A percentile compares a stretch with the other conserved stretches of the same genome.
Evolutionary conservation across 2,113 vertebrate genomes (phyloP).

Genomic region (Caranx melampygus): DNA sequence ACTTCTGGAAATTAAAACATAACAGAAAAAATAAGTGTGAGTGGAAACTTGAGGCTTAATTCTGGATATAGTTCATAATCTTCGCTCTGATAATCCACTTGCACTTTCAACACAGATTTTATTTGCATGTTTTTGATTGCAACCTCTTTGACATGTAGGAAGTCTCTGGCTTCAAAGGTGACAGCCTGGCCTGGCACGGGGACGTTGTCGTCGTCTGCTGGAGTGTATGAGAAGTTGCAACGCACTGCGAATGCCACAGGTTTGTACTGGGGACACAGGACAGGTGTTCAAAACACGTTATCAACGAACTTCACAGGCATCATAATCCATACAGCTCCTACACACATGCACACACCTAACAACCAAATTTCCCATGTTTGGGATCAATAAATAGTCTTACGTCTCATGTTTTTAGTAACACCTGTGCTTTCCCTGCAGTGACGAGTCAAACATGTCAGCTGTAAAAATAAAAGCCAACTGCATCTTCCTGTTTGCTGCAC

Average conservation of each 20-base stretch:
- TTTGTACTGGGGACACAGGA: slow-evolving; percentile 87
- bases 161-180: slow-evolving; percentile 97
- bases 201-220: slow-evolving; percentile 95
- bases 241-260: slow-evolving; percentile 98
- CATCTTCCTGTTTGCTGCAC: slow-evolving; percentile 4
- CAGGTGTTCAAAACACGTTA: slow-evolving; percentile 7
- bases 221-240: slow-evolving; percentile 96
- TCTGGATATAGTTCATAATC: background rate
- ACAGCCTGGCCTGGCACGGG: slow-evolving; percentile 96
- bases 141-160: slow-evolving; percentile 99
- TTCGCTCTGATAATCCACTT: background rate
- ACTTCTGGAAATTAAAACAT: slow-evolving; percentile 86
- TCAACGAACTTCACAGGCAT: background rate
- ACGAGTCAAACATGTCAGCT: slow-evolving; percentile 4
- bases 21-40: background rate
- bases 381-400: too few species aligned
- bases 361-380: too few species aligned
- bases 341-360: background rate
- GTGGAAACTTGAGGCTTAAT: background rate
- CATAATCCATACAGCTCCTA: background rate
- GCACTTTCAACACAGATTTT: background rate
- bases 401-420: background rate
- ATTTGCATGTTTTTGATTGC: slow-evolving; percentile 55
- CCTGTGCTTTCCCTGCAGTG: background rate
- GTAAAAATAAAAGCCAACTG: background rate